Evolutionary conservation across 2,113 vertebrate species (phyloP), one percentile per base, ranked within the genome.

Genomic region (Vimba vimba): DNA sequence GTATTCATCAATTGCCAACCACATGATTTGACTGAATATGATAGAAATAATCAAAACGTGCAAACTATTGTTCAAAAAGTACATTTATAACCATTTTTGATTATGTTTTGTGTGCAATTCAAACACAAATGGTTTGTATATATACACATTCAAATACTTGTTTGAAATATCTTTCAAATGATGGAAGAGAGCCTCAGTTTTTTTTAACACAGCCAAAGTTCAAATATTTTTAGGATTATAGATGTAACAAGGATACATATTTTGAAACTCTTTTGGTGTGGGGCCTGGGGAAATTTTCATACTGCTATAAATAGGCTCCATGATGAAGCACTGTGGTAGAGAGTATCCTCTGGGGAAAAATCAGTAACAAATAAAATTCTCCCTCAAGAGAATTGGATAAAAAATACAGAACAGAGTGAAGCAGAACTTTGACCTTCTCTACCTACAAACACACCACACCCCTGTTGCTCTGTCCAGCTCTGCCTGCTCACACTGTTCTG

Each of bases 301-400:
- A 2, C 45, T 82, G 66, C 71, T 91, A 90, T 86, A 93, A 93
- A 93, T 92, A 92, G 87, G 6, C 85, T 57, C 64, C 68, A 76
- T 85, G 85, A 85, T 68, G 76, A 86, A 83, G 87, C 84, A 6
- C 59, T 1, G 30, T 27, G 73, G 57, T 15, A 52, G 19, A 79
- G 19, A 74, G 84, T 43, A 85, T 60, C 43, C 71, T 33, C 6
- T 8, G 23, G 25, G 21, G 19, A 8, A n/a, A 79, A 45, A 81
- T 47, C 43, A 4, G n/a, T 27, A 10, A 80, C 23, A 64, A 80
- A 45, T 80, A 15, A 47, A 25, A 81, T 45, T 47, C 39, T 27
- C n/a, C 57, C 79, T 27, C 36, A 47, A 62, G 79, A 86, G 90
- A 87, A 55, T 27, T 62, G 45, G 27, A 77, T 33, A 15, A 55